These are phyloP conservation scores for Ligdia adustata DNA, from an alignment of 2,888 invertebrate genomes.

Conservation along the genomic window DNA sequence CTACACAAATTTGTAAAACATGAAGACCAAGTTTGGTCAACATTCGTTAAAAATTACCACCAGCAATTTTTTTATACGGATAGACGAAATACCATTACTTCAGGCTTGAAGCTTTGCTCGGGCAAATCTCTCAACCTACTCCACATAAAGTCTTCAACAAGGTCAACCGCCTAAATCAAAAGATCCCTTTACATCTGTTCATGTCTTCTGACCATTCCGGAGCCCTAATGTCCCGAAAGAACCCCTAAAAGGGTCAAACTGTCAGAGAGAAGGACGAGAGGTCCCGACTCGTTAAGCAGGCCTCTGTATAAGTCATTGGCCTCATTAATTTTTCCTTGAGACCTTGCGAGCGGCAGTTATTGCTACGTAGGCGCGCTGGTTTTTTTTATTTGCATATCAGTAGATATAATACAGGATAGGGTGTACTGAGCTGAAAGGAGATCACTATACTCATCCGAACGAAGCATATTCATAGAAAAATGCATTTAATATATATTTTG, in stretches of 20 bases:
- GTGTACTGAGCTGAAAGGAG: too few relatives aligned
- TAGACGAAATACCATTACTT: too few relatives aligned
- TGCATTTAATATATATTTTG: too few relatives aligned
- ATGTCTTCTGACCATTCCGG: neutral
- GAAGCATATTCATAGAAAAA: too few relatives aligned
- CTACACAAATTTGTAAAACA: too few relatives aligned
- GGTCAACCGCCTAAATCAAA: constrained; percentile 5
- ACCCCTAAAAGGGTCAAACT: constrained; percentile 4
- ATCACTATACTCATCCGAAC: too few relatives aligned
- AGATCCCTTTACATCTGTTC: constrained; percentile 6
- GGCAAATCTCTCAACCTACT: neutral
- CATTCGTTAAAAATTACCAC: too few relatives aligned
- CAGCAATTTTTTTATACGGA: too few relatives aligned
- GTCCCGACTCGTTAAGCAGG: constrained; percentile 3
- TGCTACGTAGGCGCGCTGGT: too few relatives aligned
- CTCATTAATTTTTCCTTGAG: neutral
- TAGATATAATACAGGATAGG: too few relatives aligned
- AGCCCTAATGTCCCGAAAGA: neutral
- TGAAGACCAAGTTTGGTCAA: too few relatives aligned
- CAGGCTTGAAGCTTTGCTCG: neutral
- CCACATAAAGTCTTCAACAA: neutral
- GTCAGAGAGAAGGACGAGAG: constrained; percentile 1
- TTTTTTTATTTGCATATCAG: too few relatives aligned
- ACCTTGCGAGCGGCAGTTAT: neutral
- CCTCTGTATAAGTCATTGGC: neutral